Evolutionary conservation across 2,888 invertebrate species (phyloP), one percentile per base, ranked within the genome.

Genomic region (Eristalis intricaria): DNA sequence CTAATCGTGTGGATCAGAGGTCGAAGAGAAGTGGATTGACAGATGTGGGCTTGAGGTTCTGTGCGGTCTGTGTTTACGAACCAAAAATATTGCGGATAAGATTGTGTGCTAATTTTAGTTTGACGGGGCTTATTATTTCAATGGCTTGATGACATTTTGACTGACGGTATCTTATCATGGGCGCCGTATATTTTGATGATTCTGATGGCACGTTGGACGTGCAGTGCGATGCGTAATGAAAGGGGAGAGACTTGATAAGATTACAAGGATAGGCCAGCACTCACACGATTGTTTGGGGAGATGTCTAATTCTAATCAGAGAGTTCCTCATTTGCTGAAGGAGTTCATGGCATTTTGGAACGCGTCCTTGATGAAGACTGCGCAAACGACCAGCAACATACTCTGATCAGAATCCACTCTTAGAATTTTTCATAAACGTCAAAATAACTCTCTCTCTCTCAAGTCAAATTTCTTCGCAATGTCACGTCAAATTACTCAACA

Each of bases 1-100:
- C 43, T 76, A 80, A 80, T 76, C 74, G 61, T 68, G 66, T 58
- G 76, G 80, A 84, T 84, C 76, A 76, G 71, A 71, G 80, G 81
- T 76, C 63, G 73, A 68, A 58, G 78, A 61, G 73, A 56, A 50
- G 19, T 10, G 19, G 68, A 79, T 70, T 74, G 79, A 61, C 79
- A 75, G 69, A 84, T 74, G 73, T 79, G 70, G 64, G 64, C 65
- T 23, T 61, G n/a, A 22, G 8, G 29, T 50, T 50, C 50, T 50
- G 4, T n/a, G n/a, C 19, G 19, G n/a, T 40, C 1, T 40, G 15
- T 43, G 43, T 43, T 15, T 43, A 2, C 50, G 8, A 50, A 19
- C 50, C 19, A 19, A 50, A 19, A 7, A 32, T 43, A 43, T n/a
- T n/a, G 43, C 43, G 43, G n/a, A 19, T 19, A 8, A 50, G 50